These are phyloP conservation scores for Poicephalus gulielmi DNA, from an alignment of 2,113 vertebrate genomes.

Conservation along the genomic window DNA sequence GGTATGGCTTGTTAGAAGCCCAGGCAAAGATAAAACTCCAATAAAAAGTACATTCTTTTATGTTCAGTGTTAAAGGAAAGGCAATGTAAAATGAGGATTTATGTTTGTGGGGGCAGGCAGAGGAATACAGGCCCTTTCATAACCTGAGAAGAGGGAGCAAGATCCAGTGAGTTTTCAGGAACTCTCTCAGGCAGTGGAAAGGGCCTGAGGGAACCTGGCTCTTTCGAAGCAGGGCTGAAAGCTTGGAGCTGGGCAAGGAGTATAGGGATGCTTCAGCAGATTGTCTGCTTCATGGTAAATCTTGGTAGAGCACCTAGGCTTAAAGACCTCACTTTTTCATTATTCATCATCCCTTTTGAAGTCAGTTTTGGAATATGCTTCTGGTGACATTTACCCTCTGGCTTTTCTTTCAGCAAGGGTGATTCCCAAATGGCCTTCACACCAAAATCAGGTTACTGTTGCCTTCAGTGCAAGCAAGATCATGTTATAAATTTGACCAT, in stretches of 20 bases:
- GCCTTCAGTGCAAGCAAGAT: not conserved
- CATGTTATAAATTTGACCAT: not conserved
- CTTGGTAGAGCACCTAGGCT: not conserved
- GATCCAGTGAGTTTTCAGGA: not conserved
- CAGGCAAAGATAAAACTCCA: constrained; percentile 63
- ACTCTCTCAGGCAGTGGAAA: not conserved
- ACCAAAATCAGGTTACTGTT: not conserved
- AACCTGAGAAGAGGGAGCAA: constrained; percentile 3
- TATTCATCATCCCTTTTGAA: not conserved
- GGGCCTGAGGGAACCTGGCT: not conserved
- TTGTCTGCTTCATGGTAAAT: not conserved
- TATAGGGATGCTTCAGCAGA: not conserved
- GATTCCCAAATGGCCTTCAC: not conserved
- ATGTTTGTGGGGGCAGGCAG: constrained; percentile 8
- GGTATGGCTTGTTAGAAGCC: constrained; percentile 38
- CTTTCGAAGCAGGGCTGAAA: not conserved
- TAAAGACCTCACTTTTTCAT: not conserved
- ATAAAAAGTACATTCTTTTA: constrained; percentile 64
- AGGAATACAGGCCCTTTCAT: constrained; percentile 45
- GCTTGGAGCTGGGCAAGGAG: not conserved
- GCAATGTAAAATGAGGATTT: constrained; percentile 43
- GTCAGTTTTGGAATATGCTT: not conserved
- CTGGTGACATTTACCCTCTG: not conserved
- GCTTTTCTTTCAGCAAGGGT: not conserved
- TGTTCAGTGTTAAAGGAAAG: constrained; percentile 40